A percentile compares a stretch with the other conserved stretches of the same genome.
phyloP scores from a whole-genome alignment of 2,797 vertebrate species.

The Crocidura indochinensis region DNA sequence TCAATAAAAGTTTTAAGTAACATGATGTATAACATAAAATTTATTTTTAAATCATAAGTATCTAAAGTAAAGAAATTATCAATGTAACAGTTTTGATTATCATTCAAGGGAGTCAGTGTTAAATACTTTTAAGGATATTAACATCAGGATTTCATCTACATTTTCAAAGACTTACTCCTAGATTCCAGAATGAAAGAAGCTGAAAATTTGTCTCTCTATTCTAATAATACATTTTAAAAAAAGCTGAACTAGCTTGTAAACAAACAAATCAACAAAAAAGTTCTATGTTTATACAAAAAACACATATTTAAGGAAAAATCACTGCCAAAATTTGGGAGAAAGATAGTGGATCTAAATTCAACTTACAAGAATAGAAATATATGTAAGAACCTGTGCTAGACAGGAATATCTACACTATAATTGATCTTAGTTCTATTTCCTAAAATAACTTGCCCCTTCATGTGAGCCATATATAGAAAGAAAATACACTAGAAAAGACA shows the following conservation, averaged over 20 bases:
- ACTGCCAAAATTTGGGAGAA: not conserved
- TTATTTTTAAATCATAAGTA: too few species aligned
- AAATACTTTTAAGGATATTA: not conserved
- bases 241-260: not conserved
- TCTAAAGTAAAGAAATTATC: not conserved
- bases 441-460: not conserved
- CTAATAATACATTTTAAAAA: not conserved
- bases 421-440: not conserved
- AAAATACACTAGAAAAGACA: not conserved
- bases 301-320: not conserved
- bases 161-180: constrained; percentile 14
- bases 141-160: not conserved
- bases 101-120: not conserved
- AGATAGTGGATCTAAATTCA: not conserved
- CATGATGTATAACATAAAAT: too few species aligned
- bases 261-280: not conserved
- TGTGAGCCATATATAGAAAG: not conserved
- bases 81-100: not conserved
- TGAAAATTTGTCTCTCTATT: not conserved
- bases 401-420: not conserved
- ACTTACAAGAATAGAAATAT: not conserved
- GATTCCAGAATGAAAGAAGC: not conserved
- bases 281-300: not conserved
- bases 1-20: too few species aligned
- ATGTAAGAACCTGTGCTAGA: not conserved